Conservation (phyloP, 2,797 vertebrate species). For the Manis crassicaudata region DNA sequence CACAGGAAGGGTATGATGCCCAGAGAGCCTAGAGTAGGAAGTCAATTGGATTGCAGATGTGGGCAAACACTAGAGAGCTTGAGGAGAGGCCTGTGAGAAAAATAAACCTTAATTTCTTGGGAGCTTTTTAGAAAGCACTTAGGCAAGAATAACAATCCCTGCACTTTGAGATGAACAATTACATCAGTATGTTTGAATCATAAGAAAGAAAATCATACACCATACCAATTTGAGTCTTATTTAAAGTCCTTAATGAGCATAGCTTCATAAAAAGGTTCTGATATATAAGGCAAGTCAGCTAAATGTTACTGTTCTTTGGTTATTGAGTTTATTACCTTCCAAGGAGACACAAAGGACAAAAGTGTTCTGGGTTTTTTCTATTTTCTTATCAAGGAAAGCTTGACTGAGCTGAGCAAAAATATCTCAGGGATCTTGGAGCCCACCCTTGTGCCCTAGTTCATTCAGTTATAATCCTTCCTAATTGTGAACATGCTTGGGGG, state of each 20-base stretch:
- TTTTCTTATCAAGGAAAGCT: conserved; percentile 33
- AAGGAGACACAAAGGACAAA: background rate
- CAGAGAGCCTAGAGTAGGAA: background rate
- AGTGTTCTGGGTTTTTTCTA: background rate
- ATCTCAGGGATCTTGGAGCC: background rate
- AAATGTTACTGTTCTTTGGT: background rate
- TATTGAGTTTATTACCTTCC: background rate
- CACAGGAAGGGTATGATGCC: background rate
- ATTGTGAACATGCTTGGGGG: background rate
- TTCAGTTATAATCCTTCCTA: background rate
- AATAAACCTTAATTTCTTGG: background rate
- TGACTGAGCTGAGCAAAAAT: background rate
- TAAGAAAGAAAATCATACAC: background rate
- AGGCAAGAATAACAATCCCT: background rate
- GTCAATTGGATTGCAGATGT: background rate
- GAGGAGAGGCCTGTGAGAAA: background rate
- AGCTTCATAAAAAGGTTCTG: background rate
- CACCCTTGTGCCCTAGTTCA: background rate
- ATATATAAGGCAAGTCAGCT: background rate
- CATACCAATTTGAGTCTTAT: background rate
- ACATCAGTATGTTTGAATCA: background rate
- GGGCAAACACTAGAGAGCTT: background rate
- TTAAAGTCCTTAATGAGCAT: background rate
- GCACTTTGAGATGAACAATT: background rate
- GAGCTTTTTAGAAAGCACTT: background rate